phyloP scores from a whole-genome alignment of 2,888 invertebrate species.

The Tupiocoris notatus region DNA sequence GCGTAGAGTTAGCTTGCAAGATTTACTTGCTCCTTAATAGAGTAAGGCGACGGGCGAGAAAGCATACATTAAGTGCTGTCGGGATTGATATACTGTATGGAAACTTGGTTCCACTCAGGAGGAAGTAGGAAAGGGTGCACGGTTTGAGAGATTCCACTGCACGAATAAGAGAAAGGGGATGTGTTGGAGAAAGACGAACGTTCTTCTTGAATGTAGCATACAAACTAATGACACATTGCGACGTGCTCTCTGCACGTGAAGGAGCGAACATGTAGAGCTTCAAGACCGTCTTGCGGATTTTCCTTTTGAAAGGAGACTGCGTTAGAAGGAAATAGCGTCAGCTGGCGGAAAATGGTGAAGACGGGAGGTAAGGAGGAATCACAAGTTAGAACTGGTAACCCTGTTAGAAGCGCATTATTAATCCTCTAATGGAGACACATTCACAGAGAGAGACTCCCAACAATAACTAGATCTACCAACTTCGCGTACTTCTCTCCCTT shows the following conservation, averaged over 20 bases:
- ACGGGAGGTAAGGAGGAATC: conserved; percentile 16
- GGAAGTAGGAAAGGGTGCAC: conserved; percentile 25
- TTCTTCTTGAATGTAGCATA: too few species aligned
- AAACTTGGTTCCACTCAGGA: conserved; percentile 15
- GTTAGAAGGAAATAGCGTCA: conserved; percentile 6
- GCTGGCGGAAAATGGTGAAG: too few species aligned
- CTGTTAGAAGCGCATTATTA: conserved; percentile 47
- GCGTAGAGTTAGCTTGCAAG: conserved; percentile 1
- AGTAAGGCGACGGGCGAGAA: conserved; percentile 28
- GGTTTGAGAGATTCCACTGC: too few species aligned
- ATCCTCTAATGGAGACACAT: conserved; percentile 48
- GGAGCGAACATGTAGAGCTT: neutral
- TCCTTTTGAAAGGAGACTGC: conserved; percentile 32
- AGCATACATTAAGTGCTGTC: conserved; percentile 32
- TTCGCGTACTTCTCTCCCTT: too few species aligned
- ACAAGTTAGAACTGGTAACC: conserved; percentile 44
- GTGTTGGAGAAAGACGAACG: too few species aligned
- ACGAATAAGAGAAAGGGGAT: too few species aligned
- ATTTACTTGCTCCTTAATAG: conserved; percentile 32
- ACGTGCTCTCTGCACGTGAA: too few species aligned
- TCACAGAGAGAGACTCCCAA: conserved; percentile 44
- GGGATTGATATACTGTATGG: conserved; percentile 33
- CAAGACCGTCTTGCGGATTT: conserved; percentile 28
- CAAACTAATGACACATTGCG: conserved; percentile 33
- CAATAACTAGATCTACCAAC: conserved; percentile 45